Evolutionary conservation across 2,797 vertebrate genomes (phyloP).

Genomic region (Spinibarbus caldwelli): DNA sequence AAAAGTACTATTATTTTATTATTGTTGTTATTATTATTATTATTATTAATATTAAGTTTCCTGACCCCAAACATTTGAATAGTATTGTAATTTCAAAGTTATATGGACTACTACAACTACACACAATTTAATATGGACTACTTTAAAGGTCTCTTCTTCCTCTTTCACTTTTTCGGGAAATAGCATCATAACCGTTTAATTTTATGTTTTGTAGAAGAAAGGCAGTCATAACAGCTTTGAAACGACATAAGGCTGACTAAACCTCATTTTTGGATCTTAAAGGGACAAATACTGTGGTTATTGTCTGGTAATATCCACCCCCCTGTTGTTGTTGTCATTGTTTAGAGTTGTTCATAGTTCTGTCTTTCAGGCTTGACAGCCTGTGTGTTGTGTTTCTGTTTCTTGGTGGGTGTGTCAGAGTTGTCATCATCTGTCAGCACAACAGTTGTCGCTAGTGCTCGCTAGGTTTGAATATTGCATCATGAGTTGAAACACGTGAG

Average conservation of each 20-base stretch:
- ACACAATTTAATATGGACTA: neutral
- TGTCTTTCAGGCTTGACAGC: constrained; percentile 32
- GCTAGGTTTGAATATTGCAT: constrained; percentile 14
- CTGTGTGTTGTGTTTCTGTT: constrained; percentile 7
- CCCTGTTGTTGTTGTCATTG: constrained; percentile 25
- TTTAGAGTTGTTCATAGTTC: neutral
- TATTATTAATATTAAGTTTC: too few relatives aligned
- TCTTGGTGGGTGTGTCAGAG: constrained; percentile 27
- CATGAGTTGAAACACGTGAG: constrained; percentile 1
- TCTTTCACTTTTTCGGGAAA: neutral
- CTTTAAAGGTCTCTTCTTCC: neutral
- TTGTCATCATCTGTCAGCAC: constrained; percentile 6
- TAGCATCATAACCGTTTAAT: neutral
- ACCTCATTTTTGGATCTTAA: neutral
- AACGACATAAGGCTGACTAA: neutral
- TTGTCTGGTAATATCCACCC: neutral
- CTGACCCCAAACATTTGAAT: too few relatives aligned
- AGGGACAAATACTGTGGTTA: neutral
- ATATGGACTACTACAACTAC: too few relatives aligned
- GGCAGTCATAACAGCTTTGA: too few relatives aligned
- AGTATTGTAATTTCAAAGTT: too few relatives aligned
- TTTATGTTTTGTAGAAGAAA: neutral
- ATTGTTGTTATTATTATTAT: too few relatives aligned
- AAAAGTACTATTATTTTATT: neutral
- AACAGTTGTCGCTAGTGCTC: neutral